Percentiles rank a stretch among this genome's conserved stretches.
Conservation (phyloP, 2,888 invertebrate genomes). For the Dinocampus coccinellae region DNA sequence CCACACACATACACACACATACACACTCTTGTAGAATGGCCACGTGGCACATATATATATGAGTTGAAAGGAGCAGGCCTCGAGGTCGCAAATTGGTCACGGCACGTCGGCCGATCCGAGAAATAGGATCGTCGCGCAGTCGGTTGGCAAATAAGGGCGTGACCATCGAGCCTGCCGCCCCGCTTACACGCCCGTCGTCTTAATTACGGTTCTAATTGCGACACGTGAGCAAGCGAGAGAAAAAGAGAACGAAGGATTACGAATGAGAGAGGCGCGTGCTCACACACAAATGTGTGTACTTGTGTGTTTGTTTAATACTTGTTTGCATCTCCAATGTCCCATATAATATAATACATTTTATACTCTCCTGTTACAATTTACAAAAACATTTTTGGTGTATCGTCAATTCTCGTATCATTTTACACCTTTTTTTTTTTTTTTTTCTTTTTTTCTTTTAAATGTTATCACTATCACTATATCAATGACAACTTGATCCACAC, state of each 20-base stretch:
- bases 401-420: neutral
- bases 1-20: neutral
- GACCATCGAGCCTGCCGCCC: slow-evolving; percentile 34
- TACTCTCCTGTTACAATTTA: slow-evolving; percentile 5
- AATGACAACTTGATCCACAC: neutral
- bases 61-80: neutral
- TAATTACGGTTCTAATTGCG: slow-evolving; percentile 44
- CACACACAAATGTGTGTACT: neutral
- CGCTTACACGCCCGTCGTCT: slow-evolving; percentile 36
- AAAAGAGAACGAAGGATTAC: neutral
- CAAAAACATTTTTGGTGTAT: neutral
- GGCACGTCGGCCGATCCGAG: slow-evolving; percentile 26
- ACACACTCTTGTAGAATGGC: neutral
- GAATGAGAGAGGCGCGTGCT: slow-evolving; percentile 6
- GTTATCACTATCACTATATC: slow-evolving; percentile 1
- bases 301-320: neutral
- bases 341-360: neutral
- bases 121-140: slow-evolving; percentile 35
- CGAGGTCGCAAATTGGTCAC: slow-evolving; percentile 36
- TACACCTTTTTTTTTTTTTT: neutral
- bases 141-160: slow-evolving; percentile 44
- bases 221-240: slow-evolving; percentile 24
- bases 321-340: neutral
- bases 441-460: neutral
- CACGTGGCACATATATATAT: slow-evolving; percentile 8